These are phyloP conservation scores for Dipodomys merriami DNA, from an alignment of 2,113 vertebrate genomes.

Conservation along the genomic window DNA sequence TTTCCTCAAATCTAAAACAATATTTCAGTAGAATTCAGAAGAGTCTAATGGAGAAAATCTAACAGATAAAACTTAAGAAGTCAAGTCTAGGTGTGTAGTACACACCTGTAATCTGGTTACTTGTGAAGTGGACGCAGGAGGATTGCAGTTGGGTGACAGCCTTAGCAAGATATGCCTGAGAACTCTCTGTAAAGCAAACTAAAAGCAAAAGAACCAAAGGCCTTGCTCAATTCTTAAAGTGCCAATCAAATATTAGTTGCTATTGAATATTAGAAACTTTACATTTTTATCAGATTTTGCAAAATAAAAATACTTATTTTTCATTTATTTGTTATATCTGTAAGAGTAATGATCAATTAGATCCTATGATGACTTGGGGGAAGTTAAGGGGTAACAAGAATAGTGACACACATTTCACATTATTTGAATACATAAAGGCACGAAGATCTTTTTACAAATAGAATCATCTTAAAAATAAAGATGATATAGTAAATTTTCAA, in stretches of 20 bases:
- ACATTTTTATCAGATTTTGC: background rate
- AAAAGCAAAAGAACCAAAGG: too few relatives aligned
- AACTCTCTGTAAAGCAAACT: too few relatives aligned
- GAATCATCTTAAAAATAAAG: background rate
- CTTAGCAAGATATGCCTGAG: too few relatives aligned
- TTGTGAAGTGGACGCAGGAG: too few relatives aligned
- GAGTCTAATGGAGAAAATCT: background rate
- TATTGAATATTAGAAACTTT: constrained; percentile 3
- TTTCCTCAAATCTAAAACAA: background rate
- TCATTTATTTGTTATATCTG: background rate
- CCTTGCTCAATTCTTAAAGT: too few relatives aligned
- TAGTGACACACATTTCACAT: background rate
- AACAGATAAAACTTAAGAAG: constrained; percentile 5
- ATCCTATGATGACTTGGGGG: background rate
- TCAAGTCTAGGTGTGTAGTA: background rate
- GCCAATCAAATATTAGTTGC: background rate
- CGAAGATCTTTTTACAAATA: background rate
- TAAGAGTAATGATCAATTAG: background rate
- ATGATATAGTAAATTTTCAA: background rate
- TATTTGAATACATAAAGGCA: background rate
- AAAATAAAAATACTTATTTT: background rate
- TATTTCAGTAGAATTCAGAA: background rate
- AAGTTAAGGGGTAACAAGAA: background rate
- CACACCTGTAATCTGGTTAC: too few relatives aligned
- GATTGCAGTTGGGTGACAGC: too few relatives aligned